A percentile compares a stretch with the other conserved stretches of the same genome.
phyloP scores from a whole-genome alignment of 2,888 invertebrate genomes.

The Rambutsinella grinnellia region DNA sequence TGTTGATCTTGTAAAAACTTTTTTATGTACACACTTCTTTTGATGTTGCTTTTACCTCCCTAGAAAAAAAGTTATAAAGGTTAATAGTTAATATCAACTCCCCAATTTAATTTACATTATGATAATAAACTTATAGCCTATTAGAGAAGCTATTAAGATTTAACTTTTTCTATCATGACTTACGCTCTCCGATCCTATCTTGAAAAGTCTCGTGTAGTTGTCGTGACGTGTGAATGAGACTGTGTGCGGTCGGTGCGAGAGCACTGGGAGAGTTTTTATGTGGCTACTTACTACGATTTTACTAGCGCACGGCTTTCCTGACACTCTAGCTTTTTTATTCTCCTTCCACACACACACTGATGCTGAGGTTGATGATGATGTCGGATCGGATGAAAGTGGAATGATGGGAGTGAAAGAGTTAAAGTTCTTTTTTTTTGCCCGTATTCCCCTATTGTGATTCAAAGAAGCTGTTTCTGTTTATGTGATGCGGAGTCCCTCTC shows the following conservation, averaged over 20 bases:
- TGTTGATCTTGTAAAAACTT: no score
- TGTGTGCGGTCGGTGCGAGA: constrained; percentile 27
- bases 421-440: constrained; percentile 32
- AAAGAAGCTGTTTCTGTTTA: background rate
- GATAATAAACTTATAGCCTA: constrained; percentile 14
- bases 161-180: constrained; percentile 13
- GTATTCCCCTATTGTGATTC: constrained; percentile 22
- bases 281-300: constrained; percentile 1
- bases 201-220: no score
- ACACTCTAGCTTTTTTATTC: background rate
- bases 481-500: background rate
- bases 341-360: background rate
- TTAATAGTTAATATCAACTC: background rate
- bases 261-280: constrained; percentile 24
- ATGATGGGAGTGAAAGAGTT: constrained; percentile 57
- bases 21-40: no score
- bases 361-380: constrained; percentile 34
- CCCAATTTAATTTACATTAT: background rate
- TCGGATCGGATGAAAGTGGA: constrained; percentile 57
- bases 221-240: constrained; percentile 29
- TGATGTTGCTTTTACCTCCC: background rate
- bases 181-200: no score
- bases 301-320: constrained; percentile 7
- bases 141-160: background rate
- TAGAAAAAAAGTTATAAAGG: constrained; percentile 3